Evolutionary conservation across 2,113 vertebrate genomes (phyloP), one percentile per base, ranked within the genome.

Genomic region (Chloropsis hardwickii): DNA sequence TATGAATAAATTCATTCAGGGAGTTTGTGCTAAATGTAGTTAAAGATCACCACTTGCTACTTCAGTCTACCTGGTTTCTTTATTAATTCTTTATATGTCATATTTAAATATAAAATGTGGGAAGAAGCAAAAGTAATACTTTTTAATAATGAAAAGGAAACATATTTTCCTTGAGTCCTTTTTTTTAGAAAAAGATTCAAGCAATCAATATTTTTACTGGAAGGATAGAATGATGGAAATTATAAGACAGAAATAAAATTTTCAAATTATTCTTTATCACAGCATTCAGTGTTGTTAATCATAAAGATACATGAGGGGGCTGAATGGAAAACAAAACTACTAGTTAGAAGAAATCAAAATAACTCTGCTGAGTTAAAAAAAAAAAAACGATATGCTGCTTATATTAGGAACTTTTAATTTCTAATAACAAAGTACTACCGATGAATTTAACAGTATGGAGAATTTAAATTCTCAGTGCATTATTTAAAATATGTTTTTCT

Each of bases 301-400:
- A 31, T 23, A 50, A 73, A 56, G 19, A 57, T n/a, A 12, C 19
- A 9, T 14, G 9, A 66, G 27, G 16, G 2, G 1, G 4, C 2
- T 51, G 18, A 69, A 48, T n/a, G 22, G 33, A 73, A 73, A 86
- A 47, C 4, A 80, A 73, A 42, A 10, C 1, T 65, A 48, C 40
- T 21, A 48, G 29, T 56, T 74, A 11, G 12, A 73, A 48, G 48
- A 25, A n/a, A 77, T 61, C 23, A 70, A 64, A 93, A 77, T 76
- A 70, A 9, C 5, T 7, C 14, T 33, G 7, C 16, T 40, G 0
- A 0, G 19, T 0, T 90, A 17, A 12, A 31, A 83, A 56, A 85
- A 44, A 4, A 58, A 58, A 6, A 25, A 35, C 11, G 6, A 25
- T 22, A 35, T 13, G 14, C 5, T 64, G 31, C n/a, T 53, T 66